Evolutionary conservation across 2,113 vertebrate species (phyloP), one percentile per base, ranked within the genome.

Genomic region (Phyllopteryx taeniolatus): DNA sequence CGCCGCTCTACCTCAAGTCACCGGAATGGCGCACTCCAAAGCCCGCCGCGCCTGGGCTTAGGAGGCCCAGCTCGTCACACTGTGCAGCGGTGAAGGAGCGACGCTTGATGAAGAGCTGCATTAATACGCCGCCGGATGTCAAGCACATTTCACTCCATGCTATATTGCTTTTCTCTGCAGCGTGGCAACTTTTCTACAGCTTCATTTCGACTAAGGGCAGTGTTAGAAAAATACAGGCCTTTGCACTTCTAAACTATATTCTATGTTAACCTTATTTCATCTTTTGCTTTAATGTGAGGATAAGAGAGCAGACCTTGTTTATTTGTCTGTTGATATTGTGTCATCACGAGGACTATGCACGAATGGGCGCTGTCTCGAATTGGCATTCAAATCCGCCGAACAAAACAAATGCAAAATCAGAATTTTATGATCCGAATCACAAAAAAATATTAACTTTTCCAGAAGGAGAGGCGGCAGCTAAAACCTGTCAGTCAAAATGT

Each of bases 21-120:
- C 83, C 82, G 89, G 87, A 88, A 86, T 88, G 89, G 76, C 76
- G 43, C 76, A 47, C 79, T 75, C 79, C 76, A 85, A 88, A 88
- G 87, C 89, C 77, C 67, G 78, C 73, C 81, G 86, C 86, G 86
- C 87, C 87, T 83, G 63, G 88, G 88, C 88, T 88, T 89, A 88
- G 76, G 63, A 80, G 79, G 69, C 62, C 81, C 79, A 22, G 5
- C 78, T 76, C 35, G 65, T 80, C 72, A 5, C 73, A 33, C 68
- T 66, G 77, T 81, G 78, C 51, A 79, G 70, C 73, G 78, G 75
- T 17, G 10, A 73, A 75, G 79, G 74, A 74, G 75, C 75, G 75
- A 69, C 59, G 76, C 5, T 35, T 33, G 68, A 11, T 47, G 67
- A 57, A 54, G 63, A 83, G 66, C 80, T 65, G 46, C 75, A 77